Conservation (phyloP, 2,888 invertebrate species). For the Blomia tropicalis region DNA sequence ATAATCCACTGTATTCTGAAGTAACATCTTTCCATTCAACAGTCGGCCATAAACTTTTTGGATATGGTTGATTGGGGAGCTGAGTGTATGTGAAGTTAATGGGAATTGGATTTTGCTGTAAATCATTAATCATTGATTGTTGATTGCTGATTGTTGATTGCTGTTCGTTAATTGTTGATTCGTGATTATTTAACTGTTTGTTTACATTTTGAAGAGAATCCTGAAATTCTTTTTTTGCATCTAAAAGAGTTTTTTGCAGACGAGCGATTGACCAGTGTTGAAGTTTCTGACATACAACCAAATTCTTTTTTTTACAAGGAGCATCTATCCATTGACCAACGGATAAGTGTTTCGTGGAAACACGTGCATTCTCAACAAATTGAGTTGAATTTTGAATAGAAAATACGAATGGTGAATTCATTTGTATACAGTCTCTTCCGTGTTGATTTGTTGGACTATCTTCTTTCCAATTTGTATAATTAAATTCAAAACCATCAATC, state of each 20-base stretch:
- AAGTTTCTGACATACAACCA: neutral
- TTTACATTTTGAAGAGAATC: too few species aligned
- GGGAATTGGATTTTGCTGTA: too few species aligned
- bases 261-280: neutral
- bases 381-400: neutral
- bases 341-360: too few species aligned
- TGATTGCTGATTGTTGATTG: too few species aligned
- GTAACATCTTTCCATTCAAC: too few species aligned
- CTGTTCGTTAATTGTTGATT: too few species aligned
- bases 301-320: neutral
- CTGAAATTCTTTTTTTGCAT: neutral
- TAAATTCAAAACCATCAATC: neutral
- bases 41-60: too few species aligned
- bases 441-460: neutral
- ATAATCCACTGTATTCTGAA: too few species aligned
- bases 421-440: neutral
- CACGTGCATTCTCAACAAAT: neutral
- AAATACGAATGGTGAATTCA: neutral
- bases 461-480: neutral
- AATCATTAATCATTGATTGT: too few species aligned
- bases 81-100: too few species aligned
- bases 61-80: too few species aligned
- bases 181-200: too few species aligned
- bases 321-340: neutral
- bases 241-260: neutral